Base-by-base conservation (phyloP, 1,140 invertebrate species). In the Aphidius ervi region DNA sequence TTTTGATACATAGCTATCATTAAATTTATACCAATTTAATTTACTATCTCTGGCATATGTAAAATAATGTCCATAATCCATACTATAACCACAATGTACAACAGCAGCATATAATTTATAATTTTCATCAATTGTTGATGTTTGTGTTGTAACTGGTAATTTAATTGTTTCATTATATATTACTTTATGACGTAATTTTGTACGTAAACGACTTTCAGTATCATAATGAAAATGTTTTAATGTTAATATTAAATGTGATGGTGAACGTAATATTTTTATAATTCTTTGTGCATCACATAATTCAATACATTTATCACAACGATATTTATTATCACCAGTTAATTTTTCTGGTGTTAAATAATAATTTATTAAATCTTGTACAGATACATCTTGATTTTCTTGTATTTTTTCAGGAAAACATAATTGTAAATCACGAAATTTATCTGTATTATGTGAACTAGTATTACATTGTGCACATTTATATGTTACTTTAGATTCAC, bases 21-120 rank as follows among this genome's bases (percentile, higher is more conserved):
- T 93, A 68, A 91, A 93, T 64, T 88, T 85, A 70, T 86, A 91
- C 92, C 92, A 94, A 63, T 81, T 82, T 3, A 86, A 78, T 23
- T 82, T 79, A 5, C 77, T 75, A 69, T 90, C 87, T 40, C 87
- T 83, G 0, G 89, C 90, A 66, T 91, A 87, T 0, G 90, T 92
- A 69, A 92, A 93, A 72, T 95, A 94, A 73, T 95, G 92, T 0
- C 92, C 92, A 5, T 88, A 88, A 69, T 94, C 90, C 64, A 92
- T 86, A 46, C 86, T 90, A 9, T 85, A 86, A 3, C 93, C 92
- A 1, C 87, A 88, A 72, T 95, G 92, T 0, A 95, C 87, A 0
- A 95, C 89, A 0, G 91, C 89, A 0, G 89, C 89, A 69, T 91
- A 92, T 0, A 94, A 71, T 8, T 83, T 81, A 71, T 93, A 94